phyloP scores from a whole-genome alignment of 2,888 invertebrate species.

The Eumerus sabulonum region DNA sequence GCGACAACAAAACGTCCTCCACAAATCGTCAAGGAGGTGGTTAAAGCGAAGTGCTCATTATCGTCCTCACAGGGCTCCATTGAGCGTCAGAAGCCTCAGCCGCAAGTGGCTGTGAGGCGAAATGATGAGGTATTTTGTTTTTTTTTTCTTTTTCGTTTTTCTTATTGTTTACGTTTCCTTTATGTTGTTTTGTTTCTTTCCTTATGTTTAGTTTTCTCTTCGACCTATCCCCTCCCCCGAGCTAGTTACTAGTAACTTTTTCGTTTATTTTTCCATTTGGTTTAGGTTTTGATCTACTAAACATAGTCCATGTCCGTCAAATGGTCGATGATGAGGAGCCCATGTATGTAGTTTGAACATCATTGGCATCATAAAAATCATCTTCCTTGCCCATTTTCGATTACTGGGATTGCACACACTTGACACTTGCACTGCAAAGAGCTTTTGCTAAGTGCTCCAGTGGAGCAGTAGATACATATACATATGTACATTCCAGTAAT shows the following conservation, averaged over 20 bases:
- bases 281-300: too few relatives aligned
- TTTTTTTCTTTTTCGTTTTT: conserved; percentile 37
- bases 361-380: conserved; percentile 13
- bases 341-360: too few relatives aligned
- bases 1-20: conserved; percentile 69
- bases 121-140: conserved; percentile 74
- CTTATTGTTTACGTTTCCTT: conserved; percentile 52
- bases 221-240: neutral
- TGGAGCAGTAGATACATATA: too few relatives aligned
- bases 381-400: conserved; percentile 6
- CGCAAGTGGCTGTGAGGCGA: conserved; percentile 73
- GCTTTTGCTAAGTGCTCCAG: conserved; percentile 34
- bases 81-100: conserved; percentile 72
- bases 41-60: conserved; percentile 72
- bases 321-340: too few relatives aligned
- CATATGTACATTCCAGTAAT: neutral
- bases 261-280: too few relatives aligned
- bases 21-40: conserved; percentile 71
- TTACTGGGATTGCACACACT: conserved; percentile 11
- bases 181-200: conserved; percentile 12
- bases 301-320: too few relatives aligned
- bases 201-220: neutral
- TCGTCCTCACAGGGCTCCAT: conserved; percentile 72
- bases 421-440: conserved; percentile 26
- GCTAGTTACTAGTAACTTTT: too few relatives aligned